A percentile compares a stretch with the other conserved stretches of the same genome.
Evolutionary conservation across 2,888 invertebrate genomes (phyloP).

Genomic region (Elegia similella): DNA sequence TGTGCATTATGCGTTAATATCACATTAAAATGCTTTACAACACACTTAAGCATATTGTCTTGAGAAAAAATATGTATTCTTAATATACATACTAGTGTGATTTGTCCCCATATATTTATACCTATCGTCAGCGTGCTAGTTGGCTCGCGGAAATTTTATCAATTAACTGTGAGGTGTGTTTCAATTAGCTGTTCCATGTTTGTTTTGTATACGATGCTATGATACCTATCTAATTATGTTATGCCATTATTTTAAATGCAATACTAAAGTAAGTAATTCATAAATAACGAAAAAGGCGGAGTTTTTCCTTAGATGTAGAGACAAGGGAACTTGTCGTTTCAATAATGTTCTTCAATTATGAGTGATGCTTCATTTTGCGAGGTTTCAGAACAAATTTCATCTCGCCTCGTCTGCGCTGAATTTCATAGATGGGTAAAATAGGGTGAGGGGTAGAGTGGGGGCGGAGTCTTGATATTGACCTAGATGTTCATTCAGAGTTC

Average conservation of each 20-base stretch:
- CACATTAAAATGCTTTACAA: background rate
- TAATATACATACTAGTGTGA: no score
- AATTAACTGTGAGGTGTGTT: conserved; percentile 7
- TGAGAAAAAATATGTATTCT: no score
- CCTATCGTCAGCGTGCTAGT: background rate
- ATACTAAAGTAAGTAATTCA: no score
- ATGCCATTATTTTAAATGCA: no score
- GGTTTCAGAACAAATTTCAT: conserved; percentile 52
- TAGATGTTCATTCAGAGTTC: conserved; percentile 81
- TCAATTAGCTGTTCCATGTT: conserved; percentile 4
- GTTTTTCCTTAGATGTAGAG: background rate
- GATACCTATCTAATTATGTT: no score
- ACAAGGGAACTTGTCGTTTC: background rate
- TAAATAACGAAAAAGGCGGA: no score
- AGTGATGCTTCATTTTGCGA: conserved; percentile 16
- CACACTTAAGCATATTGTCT: no score
- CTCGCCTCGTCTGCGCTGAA: conserved; percentile 59
- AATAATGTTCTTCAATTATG: background rate
- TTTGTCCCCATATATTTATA: no score
- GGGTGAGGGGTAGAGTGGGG: conserved; percentile 47
- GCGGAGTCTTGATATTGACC: conserved; percentile 80
- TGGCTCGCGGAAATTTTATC: background rate
- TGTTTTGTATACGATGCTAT: no score
- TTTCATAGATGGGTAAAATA: conserved; percentile 52
- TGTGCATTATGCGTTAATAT: conserved; percentile 1